Base-by-base conservation (phyloP, 2,888 invertebrate genomes). In the Deroplatys truncata region DNA sequence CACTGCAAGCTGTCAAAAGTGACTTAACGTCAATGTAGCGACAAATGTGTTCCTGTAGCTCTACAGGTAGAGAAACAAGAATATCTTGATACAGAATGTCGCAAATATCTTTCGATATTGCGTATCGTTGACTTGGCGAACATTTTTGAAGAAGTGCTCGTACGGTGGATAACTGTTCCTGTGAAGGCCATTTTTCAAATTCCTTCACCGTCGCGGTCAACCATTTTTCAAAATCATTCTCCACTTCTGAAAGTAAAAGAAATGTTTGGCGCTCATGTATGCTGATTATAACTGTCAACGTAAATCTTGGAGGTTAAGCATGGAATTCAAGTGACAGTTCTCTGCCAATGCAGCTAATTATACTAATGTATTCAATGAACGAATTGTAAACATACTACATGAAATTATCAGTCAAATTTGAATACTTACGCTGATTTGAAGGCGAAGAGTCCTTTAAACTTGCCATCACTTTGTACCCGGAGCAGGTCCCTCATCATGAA, bases 1-100 rank as follows among this genome's bases (percentile, higher is more conserved):
- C 90, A 49, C 86, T 29, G 43, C 89, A 90, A 83, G 90, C 90
- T 28, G 88, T 72, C 10, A 90, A 25, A 15, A 90, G 86, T 2
- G 90, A 90, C 29, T 90, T 56, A n/a, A 84, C 85, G 31, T 90
- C 90, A 49, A 90, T 56, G 72, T 88, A 90, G 84, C 82, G 43
- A 43, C 90, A 90, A 72, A 90, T 89, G 29, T 89, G 84, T 88
- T 90, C 90, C 83, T 89, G 88, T 1, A 90, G 85, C 35, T 90
- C 90, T 84, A 86, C 84, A 13, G 90, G 90, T n/a, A 90, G 89
- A 20, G 88, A 86, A 29, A 89, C 84, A 56, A 90, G 86, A 28
- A 90, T 89, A 84, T 90, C 90, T 82, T 90, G 88, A 25, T 84
- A 86, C 10, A 90, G 89, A 20, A 84, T 85, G 13, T 43, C n/a